Percentiles rank a stretch among this genome's conserved stretches.
phyloP scores from a whole-genome alignment of 2,113 vertebrate species.

The Vidua macroura region DNA sequence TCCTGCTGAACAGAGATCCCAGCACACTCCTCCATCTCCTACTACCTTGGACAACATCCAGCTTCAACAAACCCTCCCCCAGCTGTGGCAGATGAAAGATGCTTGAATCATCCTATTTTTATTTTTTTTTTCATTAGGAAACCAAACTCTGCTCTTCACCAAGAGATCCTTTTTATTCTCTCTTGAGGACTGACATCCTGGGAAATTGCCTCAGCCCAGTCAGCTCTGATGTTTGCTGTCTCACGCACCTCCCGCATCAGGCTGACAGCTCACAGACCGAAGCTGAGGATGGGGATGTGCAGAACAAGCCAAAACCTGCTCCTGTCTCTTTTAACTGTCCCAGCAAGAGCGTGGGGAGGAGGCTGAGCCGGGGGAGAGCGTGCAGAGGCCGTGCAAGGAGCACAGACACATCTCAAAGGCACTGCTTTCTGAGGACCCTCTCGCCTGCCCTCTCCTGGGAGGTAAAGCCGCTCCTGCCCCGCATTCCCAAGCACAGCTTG shows the following conservation, averaged over 20 bases:
- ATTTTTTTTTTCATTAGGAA: constrained; percentile 7
- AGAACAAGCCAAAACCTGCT: constrained; percentile 26
- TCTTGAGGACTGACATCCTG: constrained; percentile 22
- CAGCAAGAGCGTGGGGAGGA: neutral
- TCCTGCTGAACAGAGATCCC: neutral
- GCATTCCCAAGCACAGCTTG: neutral
- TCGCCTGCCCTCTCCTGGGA: constrained; percentile 1
- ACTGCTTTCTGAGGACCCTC: neutral
- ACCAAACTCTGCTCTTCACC: neutral
- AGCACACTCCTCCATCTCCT: neutral
- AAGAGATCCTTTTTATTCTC: constrained; percentile 32
- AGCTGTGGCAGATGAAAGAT: neutral
- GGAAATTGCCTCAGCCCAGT: constrained; percentile 45
- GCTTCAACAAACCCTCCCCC: neutral
- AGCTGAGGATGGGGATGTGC: neutral
- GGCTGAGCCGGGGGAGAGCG: accelerated
- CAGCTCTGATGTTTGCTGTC: constrained; percentile 64
- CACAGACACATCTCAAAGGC: neutral
- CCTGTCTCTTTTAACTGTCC: neutral
- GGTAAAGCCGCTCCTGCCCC: neutral
- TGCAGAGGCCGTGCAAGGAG: accelerated
- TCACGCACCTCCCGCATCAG: neutral
- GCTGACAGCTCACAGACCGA: constrained; percentile 50
- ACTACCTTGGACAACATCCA: neutral
- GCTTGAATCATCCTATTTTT: constrained; percentile 3